Evolutionary conservation across 2,113 vertebrate species (phyloP).

Genomic region (Sorex araneus): DNA sequence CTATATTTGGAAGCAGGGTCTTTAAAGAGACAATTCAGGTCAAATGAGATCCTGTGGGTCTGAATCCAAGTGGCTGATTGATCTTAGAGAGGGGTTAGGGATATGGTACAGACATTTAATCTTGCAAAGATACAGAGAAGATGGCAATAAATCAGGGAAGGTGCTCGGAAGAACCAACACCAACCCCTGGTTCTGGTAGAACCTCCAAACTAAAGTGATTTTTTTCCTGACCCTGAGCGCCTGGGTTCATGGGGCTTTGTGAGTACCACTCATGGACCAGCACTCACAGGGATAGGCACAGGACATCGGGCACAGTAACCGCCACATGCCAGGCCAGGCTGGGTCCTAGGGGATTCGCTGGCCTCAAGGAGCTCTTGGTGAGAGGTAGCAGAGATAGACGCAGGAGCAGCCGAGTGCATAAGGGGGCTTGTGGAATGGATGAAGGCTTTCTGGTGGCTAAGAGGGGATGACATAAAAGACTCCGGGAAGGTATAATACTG

Average conservation of each 20-base stretch:
- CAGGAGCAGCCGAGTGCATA: neutral
- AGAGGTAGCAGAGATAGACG: neutral
- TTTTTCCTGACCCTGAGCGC: neutral
- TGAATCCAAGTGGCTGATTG: neutral
- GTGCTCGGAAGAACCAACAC: no score
- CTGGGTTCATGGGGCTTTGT: neutral
- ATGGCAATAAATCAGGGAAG: no score
- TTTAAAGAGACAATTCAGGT: neutral
- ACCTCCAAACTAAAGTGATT: neutral
- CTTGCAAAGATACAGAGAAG: no score
- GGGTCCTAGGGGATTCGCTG: neutral
- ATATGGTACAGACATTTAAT: neutral
- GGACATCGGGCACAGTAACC: neutral
- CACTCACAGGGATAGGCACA: neutral
- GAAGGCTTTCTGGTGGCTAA: neutral
- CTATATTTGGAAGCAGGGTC: neutral
- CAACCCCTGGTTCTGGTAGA: no score
- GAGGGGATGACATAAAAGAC: neutral
- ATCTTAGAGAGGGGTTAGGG: neutral
- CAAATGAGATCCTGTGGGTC: neutral
- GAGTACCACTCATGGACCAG: neutral
- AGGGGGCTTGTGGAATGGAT: neutral
- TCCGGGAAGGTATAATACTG: neutral
- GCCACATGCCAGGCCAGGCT: neutral
- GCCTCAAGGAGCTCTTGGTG: neutral